phyloP scores from a whole-genome alignment of 2,113 vertebrate species.

The Corythoichthys intestinalis region DNA sequence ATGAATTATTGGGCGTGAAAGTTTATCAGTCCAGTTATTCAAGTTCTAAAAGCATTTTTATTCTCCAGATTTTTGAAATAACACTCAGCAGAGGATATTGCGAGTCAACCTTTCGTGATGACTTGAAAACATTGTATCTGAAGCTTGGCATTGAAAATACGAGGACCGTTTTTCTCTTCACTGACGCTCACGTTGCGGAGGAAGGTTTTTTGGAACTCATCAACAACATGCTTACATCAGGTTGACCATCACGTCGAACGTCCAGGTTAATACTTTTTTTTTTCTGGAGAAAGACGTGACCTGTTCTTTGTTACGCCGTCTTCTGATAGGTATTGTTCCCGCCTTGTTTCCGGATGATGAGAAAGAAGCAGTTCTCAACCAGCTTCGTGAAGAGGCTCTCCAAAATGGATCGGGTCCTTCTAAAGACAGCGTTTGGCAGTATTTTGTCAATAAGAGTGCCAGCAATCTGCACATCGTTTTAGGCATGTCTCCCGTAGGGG shows the following conservation, averaged over 20 bases:
- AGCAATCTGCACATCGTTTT: slow-evolving; percentile 91
- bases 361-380: slow-evolving; percentile 80
- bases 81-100: slow-evolving; percentile 83
- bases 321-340: slow-evolving; percentile 84
- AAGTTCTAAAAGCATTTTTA: background rate
- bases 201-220: slow-evolving; percentile 96
- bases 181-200: slow-evolving; percentile 87
- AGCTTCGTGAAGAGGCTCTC: slow-evolving; percentile 81
- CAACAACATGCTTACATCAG: slow-evolving; percentile 98
- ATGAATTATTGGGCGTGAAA: too few relatives aligned
- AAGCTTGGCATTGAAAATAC: slow-evolving; percentile 88
- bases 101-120: slow-evolving; percentile 84
- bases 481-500: slow-evolving; percentile 91
- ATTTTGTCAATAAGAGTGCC: slow-evolving; percentile 88
- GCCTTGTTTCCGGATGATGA: slow-evolving; percentile 92
- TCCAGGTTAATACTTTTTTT: background rate
- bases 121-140: slow-evolving; percentile 84
- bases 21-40: background rate
- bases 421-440: slow-evolving; percentile 92
- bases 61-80: slow-evolving; percentile 87
- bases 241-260: slow-evolving; percentile 53
- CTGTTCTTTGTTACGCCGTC: background rate
- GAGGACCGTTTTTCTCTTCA: slow-evolving; percentile 85
- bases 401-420: slow-evolving; percentile 74
- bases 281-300: background rate